Evolutionary conservation across 1,140 invertebrate species (phyloP).

Genomic region (Macrobrachium nipponense): DNA sequence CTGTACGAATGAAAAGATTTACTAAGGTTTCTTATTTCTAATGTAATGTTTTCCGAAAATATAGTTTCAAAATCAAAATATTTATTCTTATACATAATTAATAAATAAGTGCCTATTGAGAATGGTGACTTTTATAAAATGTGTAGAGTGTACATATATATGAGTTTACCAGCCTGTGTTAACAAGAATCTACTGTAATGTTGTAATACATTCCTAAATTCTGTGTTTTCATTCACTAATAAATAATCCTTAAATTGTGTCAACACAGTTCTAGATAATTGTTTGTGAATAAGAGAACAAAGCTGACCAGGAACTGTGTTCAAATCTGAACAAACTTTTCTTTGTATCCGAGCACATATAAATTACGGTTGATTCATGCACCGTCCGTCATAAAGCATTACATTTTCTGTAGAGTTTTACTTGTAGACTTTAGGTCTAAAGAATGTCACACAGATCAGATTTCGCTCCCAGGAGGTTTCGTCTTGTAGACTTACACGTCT

Average conservation of each 20-base stretch:
- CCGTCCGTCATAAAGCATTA: not conserved
- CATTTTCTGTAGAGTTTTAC: not conserved
- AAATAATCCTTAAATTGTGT: not conserved
- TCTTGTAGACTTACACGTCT: no score
- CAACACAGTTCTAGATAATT: not conserved
- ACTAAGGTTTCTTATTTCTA: constrained; percentile 24
- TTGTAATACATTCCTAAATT: no score
- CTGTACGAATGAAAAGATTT: not conserved
- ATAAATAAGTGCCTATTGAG: constrained; percentile 7
- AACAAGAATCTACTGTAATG: no score
- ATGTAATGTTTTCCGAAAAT: not conserved
- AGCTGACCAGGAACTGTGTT: not conserved
- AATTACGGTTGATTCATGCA: not conserved
- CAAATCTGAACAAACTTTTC: constrained; percentile 11
- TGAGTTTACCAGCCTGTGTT: no score
- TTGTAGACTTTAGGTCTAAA: no score
- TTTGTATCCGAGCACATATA: constrained; percentile 23
- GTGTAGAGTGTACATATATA: not conserved
- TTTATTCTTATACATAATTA: not conserved
- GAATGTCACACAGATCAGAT: no score
- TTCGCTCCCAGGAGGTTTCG: no score
- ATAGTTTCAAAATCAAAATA: not conserved
- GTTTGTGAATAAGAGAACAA: not conserved
- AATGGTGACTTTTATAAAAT: constrained; percentile 10
- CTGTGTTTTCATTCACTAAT: no score